phyloP scores from a whole-genome alignment of 2,888 invertebrate species.

The Branchellion lobata region DNA sequence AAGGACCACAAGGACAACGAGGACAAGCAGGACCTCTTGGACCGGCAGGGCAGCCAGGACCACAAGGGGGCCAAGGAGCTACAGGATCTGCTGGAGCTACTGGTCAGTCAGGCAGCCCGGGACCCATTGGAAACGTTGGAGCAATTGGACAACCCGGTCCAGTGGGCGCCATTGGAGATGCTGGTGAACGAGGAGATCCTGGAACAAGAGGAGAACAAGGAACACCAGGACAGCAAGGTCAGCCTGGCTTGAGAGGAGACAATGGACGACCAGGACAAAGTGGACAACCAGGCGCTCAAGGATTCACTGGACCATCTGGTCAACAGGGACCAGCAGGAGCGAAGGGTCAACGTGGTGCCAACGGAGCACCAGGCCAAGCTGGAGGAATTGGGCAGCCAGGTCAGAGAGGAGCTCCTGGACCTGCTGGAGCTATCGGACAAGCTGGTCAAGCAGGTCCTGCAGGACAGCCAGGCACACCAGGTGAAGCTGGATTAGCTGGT shows the following conservation, averaged over 20 bases:
- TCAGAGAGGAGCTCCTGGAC: slow-evolving; percentile 44
- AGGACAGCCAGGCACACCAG: slow-evolving; percentile 47
- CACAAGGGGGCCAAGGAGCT: not conserved
- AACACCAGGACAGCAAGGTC: slow-evolving; percentile 52
- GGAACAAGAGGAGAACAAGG: slow-evolving; percentile 40
- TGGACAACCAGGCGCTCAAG: slow-evolving; percentile 43
- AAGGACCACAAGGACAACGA: not conserved
- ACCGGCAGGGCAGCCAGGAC: slow-evolving; percentile 12
- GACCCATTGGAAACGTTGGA: slow-evolving; percentile 17
- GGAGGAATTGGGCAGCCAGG: slow-evolving; percentile 48
- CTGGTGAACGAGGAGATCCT: slow-evolving; percentile 39
- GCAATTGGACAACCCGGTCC: slow-evolving; percentile 39
- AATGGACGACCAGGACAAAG: slow-evolving; percentile 42
- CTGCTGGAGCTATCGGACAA: slow-evolving; percentile 43
- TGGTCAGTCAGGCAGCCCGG: slow-evolving; percentile 12
- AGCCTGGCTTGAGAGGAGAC: slow-evolving; percentile 49
- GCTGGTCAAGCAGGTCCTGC: slow-evolving; percentile 41
- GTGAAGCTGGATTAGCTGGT: slow-evolving; percentile 44
- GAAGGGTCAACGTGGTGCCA: slow-evolving; percentile 23
- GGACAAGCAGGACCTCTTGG: not conserved
- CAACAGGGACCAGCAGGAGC: slow-evolving; percentile 19
- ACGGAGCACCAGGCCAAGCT: slow-evolving; percentile 47
- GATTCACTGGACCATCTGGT: slow-evolving; percentile 38
- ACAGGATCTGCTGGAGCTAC: slow-evolving; percentile 24
- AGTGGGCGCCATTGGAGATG: slow-evolving; percentile 45